These are phyloP conservation scores for Ailurus styani DNA, from an alignment of 2,113 vertebrate genomes.

Conservation along the genomic window DNA sequence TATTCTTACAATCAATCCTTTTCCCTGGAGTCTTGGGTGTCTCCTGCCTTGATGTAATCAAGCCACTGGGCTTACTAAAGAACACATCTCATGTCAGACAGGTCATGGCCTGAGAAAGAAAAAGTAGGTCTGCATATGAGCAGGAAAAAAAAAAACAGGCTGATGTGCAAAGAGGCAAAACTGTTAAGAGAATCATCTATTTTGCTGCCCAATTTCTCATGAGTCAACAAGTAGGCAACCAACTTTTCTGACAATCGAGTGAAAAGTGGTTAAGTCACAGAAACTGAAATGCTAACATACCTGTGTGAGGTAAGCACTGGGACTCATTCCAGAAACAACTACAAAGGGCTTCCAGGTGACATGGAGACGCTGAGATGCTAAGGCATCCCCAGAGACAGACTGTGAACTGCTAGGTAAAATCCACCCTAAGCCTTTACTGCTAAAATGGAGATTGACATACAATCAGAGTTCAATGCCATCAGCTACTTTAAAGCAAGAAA, in stretches of 20 bases:
- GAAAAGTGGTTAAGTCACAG: not conserved
- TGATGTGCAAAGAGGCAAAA: not conserved
- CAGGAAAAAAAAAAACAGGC: not conserved
- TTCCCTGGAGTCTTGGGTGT: not conserved
- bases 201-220: not conserved
- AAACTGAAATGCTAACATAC: not conserved
- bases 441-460: not conserved
- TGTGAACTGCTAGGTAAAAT: not conserved
- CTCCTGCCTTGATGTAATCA: not conserved
- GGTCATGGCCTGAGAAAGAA: not conserved
- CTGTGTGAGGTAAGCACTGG: not conserved
- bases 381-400: not conserved
- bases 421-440: not conserved
- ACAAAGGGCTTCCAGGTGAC: not conserved
- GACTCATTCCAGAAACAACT: not conserved
- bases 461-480: not conserved
- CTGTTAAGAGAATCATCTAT: not conserved
- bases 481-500: not conserved
- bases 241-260: not conserved
- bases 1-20: not conserved
- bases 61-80: not conserved
- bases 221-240: not conserved
- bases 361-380: not conserved
- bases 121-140: not conserved
- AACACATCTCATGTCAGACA: not conserved